phyloP scores from a whole-genome alignment of 2,797 vertebrate species.

The Centropyge bicolor region DNA sequence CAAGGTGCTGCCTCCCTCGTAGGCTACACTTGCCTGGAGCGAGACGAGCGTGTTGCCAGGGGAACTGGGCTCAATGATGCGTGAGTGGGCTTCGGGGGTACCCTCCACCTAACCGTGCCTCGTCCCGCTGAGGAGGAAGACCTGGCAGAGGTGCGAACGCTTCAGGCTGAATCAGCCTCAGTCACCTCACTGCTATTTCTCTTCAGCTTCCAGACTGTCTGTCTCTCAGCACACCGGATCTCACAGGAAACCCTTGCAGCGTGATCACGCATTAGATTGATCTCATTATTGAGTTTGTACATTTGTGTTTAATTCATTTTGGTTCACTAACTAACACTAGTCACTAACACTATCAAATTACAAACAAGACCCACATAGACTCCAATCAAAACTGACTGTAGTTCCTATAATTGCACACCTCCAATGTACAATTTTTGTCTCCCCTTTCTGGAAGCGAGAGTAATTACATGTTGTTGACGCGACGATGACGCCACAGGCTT shows the following conservation, averaged over 20 bases:
- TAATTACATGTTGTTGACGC: too few relatives aligned
- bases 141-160: constrained; percentile 43
- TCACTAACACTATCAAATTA: neutral
- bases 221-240: constrained; percentile 6
- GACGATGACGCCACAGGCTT: too few relatives aligned
- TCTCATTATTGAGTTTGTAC: neutral
- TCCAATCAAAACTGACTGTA: too few relatives aligned
- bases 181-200: constrained; percentile 40
- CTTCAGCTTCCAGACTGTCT: constrained; percentile 27
- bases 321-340: neutral
- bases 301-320: constrained; percentile 7
- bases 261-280: neutral
- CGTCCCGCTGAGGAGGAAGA: constrained; percentile 47
- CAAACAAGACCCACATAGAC: neutral
- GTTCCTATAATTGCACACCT: too few relatives aligned
- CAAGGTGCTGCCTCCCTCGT: constrained; percentile 44
- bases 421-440: too few relatives aligned
- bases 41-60: constrained; percentile 63
- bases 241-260: constrained; percentile 30
- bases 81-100: constrained; percentile 62
- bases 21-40: constrained; percentile 49
- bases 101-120: constrained; percentile 52
- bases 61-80: constrained; percentile 61
- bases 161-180: constrained; percentile 59
- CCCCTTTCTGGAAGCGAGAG: too few relatives aligned